phyloP scores from a whole-genome alignment of 2,113 vertebrate species.

The Phasianus colchicus region DNA sequence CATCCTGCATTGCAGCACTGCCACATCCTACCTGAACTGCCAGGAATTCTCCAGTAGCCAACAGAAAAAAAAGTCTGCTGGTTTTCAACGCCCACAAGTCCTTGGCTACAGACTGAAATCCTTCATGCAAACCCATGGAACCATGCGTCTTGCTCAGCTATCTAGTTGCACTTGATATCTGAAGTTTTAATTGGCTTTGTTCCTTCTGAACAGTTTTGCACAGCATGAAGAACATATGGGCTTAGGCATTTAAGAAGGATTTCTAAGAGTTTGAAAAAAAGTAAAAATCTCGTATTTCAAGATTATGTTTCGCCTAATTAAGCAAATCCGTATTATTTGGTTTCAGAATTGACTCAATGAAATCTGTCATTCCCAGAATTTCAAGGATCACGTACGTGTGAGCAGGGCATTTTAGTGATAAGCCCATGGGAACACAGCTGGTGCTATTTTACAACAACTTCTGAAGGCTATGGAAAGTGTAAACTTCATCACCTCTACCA shows the following conservation, averaged over 20 bases:
- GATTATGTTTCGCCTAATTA: constrained; percentile 40
- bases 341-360: background rate
- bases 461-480: background rate
- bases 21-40: background rate
- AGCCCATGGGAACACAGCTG: constrained; percentile 29
- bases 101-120: background rate
- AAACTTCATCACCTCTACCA: constrained; percentile 1
- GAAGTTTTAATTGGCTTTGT: constrained; percentile 21
- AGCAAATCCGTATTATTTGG: background rate
- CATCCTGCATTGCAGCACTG: background rate
- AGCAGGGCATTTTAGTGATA: background rate
- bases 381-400: background rate
- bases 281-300: background rate
- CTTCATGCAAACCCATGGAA: background rate
- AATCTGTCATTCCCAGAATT: constrained; percentile 2
- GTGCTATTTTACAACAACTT: constrained; percentile 24
- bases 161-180: background rate
- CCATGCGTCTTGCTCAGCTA: background rate
- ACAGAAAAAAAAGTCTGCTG: background rate
- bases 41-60: background rate
- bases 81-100: background rate
- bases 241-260: background rate
- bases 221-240: constrained; percentile 24
- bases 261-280: constrained; percentile 5
- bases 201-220: background rate